These are phyloP conservation scores for Caligus rogercresseyi DNA, from an alignment of 1,140 invertebrate genomes.

Conservation along the genomic window DNA sequence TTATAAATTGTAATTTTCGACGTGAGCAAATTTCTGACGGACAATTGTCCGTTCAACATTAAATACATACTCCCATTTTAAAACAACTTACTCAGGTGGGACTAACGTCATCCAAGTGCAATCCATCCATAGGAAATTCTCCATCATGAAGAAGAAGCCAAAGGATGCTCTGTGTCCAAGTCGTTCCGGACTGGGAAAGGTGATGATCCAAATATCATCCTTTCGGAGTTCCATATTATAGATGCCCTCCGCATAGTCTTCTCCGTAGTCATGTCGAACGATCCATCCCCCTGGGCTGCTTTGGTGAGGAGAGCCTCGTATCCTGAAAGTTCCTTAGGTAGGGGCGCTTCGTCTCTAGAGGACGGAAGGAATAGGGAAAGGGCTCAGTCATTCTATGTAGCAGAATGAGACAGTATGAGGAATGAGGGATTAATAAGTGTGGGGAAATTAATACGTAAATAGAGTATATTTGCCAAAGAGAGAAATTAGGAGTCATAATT, in stretches of 20 bases:
- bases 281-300: neutral
- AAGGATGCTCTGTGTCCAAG: constrained; percentile 9
- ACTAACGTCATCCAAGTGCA: neutral
- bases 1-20: no score
- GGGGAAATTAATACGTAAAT: no score
- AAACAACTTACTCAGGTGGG: neutral
- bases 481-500: no score
- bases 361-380: no score
- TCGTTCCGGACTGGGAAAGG: constrained; percentile 16
- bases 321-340: neutral
- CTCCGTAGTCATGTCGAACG: constrained; percentile 2
- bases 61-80: no score
- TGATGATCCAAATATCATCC: constrained; percentile 16
- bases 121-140: neutral
- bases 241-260: neutral
- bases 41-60: no score
- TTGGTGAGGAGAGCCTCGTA: neutral
- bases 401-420: no score
- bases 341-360: no score
- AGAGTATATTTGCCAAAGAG: no score
- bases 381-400: no score
- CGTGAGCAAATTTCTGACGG: no score
- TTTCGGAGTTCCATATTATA: constrained; percentile 11
- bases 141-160: neutral
- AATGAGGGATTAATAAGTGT: no score